Percentiles rank a stretch among this genome's conserved stretches.
Evolutionary conservation across 2,797 vertebrate genomes (phyloP).

Genomic region (Brachyrhaphis roseni): DNA sequence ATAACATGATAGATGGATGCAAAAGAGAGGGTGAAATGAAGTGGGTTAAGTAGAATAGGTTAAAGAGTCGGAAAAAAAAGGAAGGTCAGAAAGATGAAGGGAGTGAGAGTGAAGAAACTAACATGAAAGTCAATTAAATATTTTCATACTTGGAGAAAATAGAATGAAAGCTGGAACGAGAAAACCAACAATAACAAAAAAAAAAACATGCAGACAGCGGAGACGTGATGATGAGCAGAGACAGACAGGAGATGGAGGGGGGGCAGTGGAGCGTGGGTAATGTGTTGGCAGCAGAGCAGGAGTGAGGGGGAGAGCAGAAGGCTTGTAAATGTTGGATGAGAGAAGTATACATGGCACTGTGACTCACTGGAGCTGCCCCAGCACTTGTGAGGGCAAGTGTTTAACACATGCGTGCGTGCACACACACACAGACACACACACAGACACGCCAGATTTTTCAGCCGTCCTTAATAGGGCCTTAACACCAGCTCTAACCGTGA

Average conservation of each 20-base stretch:
- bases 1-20: not conserved
- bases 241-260: conserved; percentile 40
- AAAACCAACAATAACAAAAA: not conserved
- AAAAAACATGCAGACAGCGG: not conserved
- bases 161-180: conserved; percentile 5
- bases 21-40: not conserved
- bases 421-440: conserved; percentile 1
- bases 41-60: not conserved
- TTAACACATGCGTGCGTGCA: conserved; percentile 48
- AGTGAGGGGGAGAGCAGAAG: conserved; percentile 54
- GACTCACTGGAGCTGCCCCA: conserved; percentile 77
- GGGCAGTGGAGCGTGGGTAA: conserved; percentile 63
- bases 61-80: too few relatives aligned
- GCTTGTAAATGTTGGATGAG: conserved; percentile 81
- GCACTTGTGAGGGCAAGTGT: conserved; percentile 82
- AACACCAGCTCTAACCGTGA: not conserved
- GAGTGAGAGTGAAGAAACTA: not conserved
- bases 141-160: not conserved
- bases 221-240: conserved; percentile 44
- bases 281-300: conserved; percentile 50
- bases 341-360: conserved; percentile 78
- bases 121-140: conserved; percentile 10
- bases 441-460: not conserved
- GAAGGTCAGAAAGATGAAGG: not conserved
- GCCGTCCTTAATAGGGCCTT: not conserved